These are phyloP conservation scores for Oithona nana DNA, from an alignment of 2,888 invertebrate species.

Conservation along the genomic window DNA sequence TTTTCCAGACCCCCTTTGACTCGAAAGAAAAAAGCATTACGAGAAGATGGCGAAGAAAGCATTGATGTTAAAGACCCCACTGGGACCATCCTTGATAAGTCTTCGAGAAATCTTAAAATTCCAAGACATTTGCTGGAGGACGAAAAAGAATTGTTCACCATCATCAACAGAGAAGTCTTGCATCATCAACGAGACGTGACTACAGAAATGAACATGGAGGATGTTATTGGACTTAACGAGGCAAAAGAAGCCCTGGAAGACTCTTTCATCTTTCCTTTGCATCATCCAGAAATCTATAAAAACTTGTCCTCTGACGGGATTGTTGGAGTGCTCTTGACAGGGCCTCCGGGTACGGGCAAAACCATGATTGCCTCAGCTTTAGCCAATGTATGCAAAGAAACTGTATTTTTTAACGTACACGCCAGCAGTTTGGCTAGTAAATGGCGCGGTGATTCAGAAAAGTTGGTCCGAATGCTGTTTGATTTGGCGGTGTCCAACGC, in stretches of 20 bases:
- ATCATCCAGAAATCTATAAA: neutral
- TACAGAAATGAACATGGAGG: neutral
- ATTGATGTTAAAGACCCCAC: too few relatives aligned
- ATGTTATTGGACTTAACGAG: neutral
- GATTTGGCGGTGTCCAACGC: neutral
- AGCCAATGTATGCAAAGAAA: neutral
- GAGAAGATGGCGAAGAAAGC: too few relatives aligned
- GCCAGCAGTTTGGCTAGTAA: conserved; percentile 6
- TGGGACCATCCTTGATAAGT: too few relatives aligned
- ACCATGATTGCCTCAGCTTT: neutral
- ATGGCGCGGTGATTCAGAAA: conserved; percentile 12
- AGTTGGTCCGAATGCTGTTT: conserved; percentile 5
- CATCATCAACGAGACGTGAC: neutral
- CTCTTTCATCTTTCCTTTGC: neutral
- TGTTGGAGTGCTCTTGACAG: neutral
- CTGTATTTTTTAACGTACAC: neutral
- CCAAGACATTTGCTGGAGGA: neutral
- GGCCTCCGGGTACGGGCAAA: neutral
- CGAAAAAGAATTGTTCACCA: neutral
- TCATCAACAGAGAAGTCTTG: neutral
- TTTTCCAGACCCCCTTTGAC: too few relatives aligned
- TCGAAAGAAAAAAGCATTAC: too few relatives aligned
- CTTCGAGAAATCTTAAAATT: too few relatives aligned
- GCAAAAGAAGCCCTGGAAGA: conserved; percentile 9
- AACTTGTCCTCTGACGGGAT: neutral